Evolutionary conservation across 2,888 invertebrate genomes (phyloP).

Genomic region (Idaea biselata): DNA sequence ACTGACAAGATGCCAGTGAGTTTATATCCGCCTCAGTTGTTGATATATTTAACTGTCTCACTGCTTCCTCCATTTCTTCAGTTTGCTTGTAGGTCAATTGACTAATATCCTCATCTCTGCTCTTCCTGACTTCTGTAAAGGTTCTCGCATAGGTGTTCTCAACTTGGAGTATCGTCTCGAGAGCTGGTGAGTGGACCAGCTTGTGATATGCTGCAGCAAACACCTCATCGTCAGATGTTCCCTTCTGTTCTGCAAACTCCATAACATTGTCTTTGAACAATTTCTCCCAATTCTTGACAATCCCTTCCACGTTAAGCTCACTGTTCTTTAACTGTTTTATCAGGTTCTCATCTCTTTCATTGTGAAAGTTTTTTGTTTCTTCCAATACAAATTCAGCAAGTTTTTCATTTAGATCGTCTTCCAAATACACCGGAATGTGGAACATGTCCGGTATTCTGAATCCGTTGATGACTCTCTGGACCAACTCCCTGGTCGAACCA

Average conservation of each 20-base stretch:
- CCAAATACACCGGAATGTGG: conserved; percentile 85
- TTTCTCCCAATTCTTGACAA: conserved; percentile 90
- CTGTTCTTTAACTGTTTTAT: conserved; percentile 82
- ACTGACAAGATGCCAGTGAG: conserved; percentile 88
- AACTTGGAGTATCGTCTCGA: conserved; percentile 92
- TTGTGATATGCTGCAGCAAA: conserved; percentile 92
- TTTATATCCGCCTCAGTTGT: conserved; percentile 93
- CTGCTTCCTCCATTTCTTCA: conserved; percentile 93
- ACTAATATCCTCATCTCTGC: conserved; percentile 86
- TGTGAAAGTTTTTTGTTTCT: conserved; percentile 85
- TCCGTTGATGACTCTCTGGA: conserved; percentile 83
- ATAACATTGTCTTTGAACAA: conserved; percentile 90
- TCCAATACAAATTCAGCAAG: conserved; percentile 83
- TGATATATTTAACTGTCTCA: conserved; percentile 87
- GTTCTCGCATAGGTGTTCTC: conserved; percentile 93
- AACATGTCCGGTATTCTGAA: conserved; percentile 86
- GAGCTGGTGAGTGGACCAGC: conserved; percentile 90
- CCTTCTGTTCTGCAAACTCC: conserved; percentile 89
- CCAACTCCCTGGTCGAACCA: conserved; percentile 82
- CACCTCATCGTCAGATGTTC: conserved; percentile 81
- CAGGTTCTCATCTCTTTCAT: conserved; percentile 82
- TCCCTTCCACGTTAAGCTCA: conserved; percentile 85
- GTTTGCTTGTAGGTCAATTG: conserved; percentile 89
- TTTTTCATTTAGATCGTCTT: conserved; percentile 82
- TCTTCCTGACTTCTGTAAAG: conserved; percentile 86